A percentile compares a stretch with the other conserved stretches of the same genome.
phyloP scores from a whole-genome alignment of 2,797 vertebrate species.

The Gorsachius magnificus region DNA sequence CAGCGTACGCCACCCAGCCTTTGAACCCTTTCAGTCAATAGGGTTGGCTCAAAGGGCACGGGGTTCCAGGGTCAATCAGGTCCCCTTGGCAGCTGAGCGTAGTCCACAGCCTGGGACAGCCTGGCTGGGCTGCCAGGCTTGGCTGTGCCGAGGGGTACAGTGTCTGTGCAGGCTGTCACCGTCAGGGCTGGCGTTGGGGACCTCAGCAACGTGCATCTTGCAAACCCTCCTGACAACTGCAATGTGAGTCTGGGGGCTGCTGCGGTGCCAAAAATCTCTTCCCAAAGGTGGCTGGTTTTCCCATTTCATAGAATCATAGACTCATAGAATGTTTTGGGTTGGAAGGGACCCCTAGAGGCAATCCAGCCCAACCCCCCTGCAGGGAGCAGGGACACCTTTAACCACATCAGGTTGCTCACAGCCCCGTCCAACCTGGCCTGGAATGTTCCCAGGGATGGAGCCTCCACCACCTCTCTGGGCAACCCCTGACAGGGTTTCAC shows the following conservation, averaged over 20 bases:
- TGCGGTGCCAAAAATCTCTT: background rate
- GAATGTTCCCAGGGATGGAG: too few relatives aligned
- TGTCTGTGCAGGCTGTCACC: too few relatives aligned
- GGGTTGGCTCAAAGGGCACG: background rate
- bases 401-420: too few relatives aligned
- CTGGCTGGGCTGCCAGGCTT: background rate
- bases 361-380: too few relatives aligned
- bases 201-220: background rate
- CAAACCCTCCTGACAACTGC: background rate
- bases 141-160: background rate
- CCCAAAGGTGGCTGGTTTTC: background rate
- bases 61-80: fast-evolving
- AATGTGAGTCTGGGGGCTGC: background rate
- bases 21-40: background rate
- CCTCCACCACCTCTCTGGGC: too few relatives aligned
- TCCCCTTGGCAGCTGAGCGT: background rate
- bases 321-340: too few relatives aligned
- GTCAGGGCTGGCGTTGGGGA: background rate
- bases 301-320: background rate
- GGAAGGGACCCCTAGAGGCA: too few relatives aligned
- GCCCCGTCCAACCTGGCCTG: too few relatives aligned
- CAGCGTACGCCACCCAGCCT: fast-evolving
- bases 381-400: too few relatives aligned
- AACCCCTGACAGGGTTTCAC: too few relatives aligned
- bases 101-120: background rate